Percentiles rank a stretch among this genome's conserved stretches.
Evolutionary conservation across 1,140 invertebrate genomes (phyloP).

Genomic region (Euwallacea similis): DNA sequence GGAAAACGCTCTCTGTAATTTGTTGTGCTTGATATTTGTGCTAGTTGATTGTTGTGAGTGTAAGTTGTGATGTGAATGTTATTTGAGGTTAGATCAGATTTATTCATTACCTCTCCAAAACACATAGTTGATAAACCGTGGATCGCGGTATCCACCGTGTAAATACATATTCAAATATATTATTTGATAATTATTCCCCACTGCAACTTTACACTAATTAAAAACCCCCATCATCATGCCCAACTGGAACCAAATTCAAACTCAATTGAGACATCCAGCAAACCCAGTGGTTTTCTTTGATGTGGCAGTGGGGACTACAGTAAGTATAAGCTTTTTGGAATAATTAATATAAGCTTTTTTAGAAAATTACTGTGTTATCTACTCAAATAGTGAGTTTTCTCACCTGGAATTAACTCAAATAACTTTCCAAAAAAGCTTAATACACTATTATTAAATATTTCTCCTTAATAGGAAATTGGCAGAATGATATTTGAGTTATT

Average conservation of each 20-base stretch:
- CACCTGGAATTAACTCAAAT: background rate
- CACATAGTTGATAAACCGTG: too few relatives aligned
- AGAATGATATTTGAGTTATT: slow-evolving; percentile 96
- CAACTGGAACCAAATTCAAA: slow-evolving; percentile 89
- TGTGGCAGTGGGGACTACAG: slow-evolving; percentile 87
- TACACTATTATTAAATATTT: background rate
- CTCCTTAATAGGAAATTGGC: slow-evolving; percentile 57
- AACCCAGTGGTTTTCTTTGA: slow-evolving; percentile 98
- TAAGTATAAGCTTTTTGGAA: too few relatives aligned
- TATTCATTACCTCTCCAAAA: too few relatives aligned
- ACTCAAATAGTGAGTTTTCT: background rate
- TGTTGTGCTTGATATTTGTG: too few relatives aligned
- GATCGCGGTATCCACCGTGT: too few relatives aligned
- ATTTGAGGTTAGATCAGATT: too few relatives aligned
- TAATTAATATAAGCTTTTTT: background rate
- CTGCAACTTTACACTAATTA: too few relatives aligned
- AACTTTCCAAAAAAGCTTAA: background rate
- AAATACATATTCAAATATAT: too few relatives aligned
- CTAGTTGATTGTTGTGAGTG: too few relatives aligned
- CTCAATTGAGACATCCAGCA: slow-evolving; percentile 85
- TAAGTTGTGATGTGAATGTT: too few relatives aligned
- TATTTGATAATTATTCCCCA: too few relatives aligned
- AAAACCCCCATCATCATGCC: slow-evolving; percentile 63
- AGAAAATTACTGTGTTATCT: background rate
- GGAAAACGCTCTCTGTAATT: too few relatives aligned